Percentiles rank a stretch among this genome's conserved stretches.
Conservation (phyloP, 1,140 invertebrate species). For the Sycobia sp. region DNA sequence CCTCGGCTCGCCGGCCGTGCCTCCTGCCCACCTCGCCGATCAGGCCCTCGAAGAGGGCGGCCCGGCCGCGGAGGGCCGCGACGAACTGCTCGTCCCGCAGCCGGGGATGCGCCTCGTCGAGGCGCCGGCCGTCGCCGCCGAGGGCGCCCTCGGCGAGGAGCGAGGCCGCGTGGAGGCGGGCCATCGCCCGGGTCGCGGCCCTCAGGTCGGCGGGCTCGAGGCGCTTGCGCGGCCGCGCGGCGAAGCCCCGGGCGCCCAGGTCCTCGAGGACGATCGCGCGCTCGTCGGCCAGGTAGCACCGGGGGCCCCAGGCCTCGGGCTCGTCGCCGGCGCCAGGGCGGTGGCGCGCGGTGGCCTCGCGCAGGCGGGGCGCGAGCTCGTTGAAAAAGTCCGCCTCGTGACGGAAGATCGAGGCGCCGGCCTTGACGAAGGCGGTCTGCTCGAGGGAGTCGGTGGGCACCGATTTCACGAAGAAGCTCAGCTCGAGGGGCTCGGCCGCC, state of each 20-base stretch:
- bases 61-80: background rate
- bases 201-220: conserved; percentile 59
- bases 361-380: background rate
- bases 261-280: conserved; percentile 61
- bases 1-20: too few relatives aligned
- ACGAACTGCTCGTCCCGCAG: conserved; percentile 4
- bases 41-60: background rate
- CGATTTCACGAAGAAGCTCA: conserved; percentile 35
- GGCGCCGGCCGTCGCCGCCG: conserved; percentile 29
- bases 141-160: conserved; percentile 60
- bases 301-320: conserved; percentile 49
- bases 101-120: background rate
- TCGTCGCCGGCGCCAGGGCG: too few relatives aligned
- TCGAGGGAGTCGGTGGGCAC: background rate
- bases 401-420: background rate
- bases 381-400: conserved; percentile 9
- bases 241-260: conserved; percentile 50
- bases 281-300: conserved; percentile 55
- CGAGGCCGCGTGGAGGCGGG: conserved; percentile 64
- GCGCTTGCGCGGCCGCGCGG: conserved; percentile 43
- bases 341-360: background rate
- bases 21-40: background rate
- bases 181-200: conserved; percentile 60
- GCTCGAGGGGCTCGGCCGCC: background rate
- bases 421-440: conserved; percentile 3